These are phyloP conservation scores for Probosciger aterrimus DNA, from an alignment of 2,113 vertebrate species.

Conservation along the genomic window DNA sequence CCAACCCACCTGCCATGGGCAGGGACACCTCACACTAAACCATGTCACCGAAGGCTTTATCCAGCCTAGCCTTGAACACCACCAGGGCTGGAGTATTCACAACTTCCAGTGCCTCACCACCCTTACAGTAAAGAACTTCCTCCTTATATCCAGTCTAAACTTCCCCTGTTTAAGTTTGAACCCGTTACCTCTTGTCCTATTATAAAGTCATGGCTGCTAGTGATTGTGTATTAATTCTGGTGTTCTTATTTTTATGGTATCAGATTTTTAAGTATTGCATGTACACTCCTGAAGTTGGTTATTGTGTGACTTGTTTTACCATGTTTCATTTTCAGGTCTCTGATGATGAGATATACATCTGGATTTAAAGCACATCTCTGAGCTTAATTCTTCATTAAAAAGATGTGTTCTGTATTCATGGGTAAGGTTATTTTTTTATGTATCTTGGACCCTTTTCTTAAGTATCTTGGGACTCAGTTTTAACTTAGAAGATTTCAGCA, in stretches of 20 bases:
- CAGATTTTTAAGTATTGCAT: not conserved
- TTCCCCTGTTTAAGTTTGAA: no score
- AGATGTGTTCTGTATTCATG: slow-evolving; percentile 54
- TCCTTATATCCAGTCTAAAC: no score
- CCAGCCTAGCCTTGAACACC: no score
- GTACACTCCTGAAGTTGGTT: not conserved
- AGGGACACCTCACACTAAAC: no score
- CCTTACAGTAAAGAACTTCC: no score
- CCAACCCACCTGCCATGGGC: no score
- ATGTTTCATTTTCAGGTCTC: slow-evolving; percentile 42
- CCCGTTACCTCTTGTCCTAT: no score
- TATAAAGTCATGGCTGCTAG: not conserved
- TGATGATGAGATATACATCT: slow-evolving; percentile 29
- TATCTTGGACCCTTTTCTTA: not conserved
- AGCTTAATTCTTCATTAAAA: not conserved
- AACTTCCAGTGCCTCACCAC: no score
- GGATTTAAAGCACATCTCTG: slow-evolving; percentile 15
- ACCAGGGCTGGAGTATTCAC: no score
- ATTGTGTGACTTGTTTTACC: not conserved
- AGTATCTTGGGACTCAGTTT: not conserved
- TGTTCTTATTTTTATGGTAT: not conserved
- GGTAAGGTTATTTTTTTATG: slow-evolving; percentile 33
- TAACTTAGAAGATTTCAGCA: not conserved
- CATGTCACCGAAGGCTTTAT: no score
- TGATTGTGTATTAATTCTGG: not conserved